phyloP scores from a whole-genome alignment of 2,888 invertebrate species.

The Taphrorychus bicolor region DNA sequence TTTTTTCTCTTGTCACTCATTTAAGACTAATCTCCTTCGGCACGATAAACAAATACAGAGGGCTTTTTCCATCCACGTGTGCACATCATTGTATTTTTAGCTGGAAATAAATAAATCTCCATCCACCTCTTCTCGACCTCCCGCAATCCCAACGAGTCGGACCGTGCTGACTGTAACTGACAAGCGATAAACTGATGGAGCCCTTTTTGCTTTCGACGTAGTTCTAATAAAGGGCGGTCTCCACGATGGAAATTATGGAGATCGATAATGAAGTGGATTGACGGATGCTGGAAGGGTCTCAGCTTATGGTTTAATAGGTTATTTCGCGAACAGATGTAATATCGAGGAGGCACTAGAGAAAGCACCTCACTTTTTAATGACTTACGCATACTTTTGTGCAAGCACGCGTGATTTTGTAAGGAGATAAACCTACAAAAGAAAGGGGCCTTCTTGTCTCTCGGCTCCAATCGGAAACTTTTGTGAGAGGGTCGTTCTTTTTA shows the following conservation, averaged over 20 bases:
- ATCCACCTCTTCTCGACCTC: conserved; percentile 14
- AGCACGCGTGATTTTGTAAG: neutral
- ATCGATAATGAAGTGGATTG: conserved; percentile 39
- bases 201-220: conserved; percentile 39
- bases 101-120: conserved; percentile 18
- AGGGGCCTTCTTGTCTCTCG: neutral
- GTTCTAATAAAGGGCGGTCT: conserved; percentile 37
- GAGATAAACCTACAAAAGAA: conserved; percentile 5
- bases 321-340: conserved; percentile 35
- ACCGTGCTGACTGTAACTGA: conserved; percentile 37
- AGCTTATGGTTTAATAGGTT: conserved; percentile 36
- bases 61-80: neutral
- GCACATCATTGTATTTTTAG: neutral
- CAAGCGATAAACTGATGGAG: conserved; percentile 39
- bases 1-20: neutral
- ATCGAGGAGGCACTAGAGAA: conserved; percentile 23
- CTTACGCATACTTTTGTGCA: conserved; percentile 17
- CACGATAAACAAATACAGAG: neutral
- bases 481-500: neutral
- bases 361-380: conserved; percentile 15
- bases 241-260: conserved; percentile 35
- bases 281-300: conserved; percentile 34
- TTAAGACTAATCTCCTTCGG: neutral
- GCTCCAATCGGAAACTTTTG: neutral
- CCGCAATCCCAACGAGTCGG: conserved; percentile 13